Base-by-base conservation (phyloP, 2,113 vertebrate species). In the Calyptomena viridis region DNA sequence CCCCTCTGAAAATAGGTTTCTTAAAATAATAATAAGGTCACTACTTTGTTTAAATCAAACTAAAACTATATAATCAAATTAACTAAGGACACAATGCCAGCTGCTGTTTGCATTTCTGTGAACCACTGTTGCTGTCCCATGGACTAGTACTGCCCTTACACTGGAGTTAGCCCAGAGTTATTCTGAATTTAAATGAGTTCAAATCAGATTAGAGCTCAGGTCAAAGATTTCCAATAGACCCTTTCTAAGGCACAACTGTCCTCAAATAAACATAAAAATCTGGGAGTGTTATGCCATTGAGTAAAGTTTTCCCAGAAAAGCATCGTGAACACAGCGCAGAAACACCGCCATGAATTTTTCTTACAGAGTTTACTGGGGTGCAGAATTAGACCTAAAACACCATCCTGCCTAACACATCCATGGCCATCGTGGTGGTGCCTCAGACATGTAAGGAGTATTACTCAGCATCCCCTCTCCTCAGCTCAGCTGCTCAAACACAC, bases 11-110 rank as follows among this genome's bases (percentile, higher is more conserved):
- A 96, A 92, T 66, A 86, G 25, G 72, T 35, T 92, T 86, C 83
- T 93, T 93, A 88, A 94, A 93, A 91, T 80, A 92, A 94, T 87
- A 92, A 82, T 63, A 91, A 91, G 71, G 85, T 85, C 71, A 44
- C 53, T 90, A 35, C 12, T 89, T 84, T 89, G 67, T 93, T 94
- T 87, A 93, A 94, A 58, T 87, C 76, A 89, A 89, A 68, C 64
- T 81, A 44, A 81, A 96, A 56, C 31, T 33, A 5, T 84, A 67
- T 84, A 94, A 95, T 96, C 25, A 60, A 91, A 94, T 94, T 89
- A 92, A 81, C 58, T 79, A 31, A 82, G 66, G 74, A 91, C 53
- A 90, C 73, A 91, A 47, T 87, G 58, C 49, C 81, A 91, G 84
- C 69, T 94, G 93, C 81, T 93, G n/a, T 84, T 94, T 69, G 62